Evolutionary conservation across 2,888 invertebrate species (phyloP).

Genomic region (Hoplodrina blanda): DNA sequence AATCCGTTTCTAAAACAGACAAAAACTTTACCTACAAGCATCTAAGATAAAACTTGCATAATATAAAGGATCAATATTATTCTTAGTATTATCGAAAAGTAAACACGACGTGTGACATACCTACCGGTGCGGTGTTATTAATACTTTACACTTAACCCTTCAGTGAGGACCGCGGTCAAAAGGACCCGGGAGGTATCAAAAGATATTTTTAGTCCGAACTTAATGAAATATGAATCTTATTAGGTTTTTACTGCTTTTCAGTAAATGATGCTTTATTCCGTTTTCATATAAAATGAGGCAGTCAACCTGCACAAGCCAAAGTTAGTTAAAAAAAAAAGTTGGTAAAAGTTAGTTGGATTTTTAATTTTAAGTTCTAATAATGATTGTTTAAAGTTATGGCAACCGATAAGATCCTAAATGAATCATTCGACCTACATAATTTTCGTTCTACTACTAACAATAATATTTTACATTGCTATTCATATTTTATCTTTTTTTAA

Average conservation of each 20-base stretch:
- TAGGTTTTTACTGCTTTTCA: no score
- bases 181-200: slow-evolving; percentile 9
- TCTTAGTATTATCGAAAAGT: slow-evolving; percentile 56
- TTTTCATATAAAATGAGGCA: no score
- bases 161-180: not conserved
- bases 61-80: slow-evolving; percentile 26
- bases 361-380: no score
- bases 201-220: slow-evolving; percentile 11
- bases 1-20: not conserved
- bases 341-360: no score
- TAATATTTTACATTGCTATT: not conserved
- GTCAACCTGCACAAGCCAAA: no score
- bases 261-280: no score
- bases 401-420: not conserved
- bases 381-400: no score
- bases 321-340: no score
- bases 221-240: no score
- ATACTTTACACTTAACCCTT: slow-evolving; percentile 57
- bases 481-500: not conserved
- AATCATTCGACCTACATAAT: slow-evolving; percentile 2
- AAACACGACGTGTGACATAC: slow-evolving; percentile 62
- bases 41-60: slow-evolving; percentile 39
- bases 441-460: no score
- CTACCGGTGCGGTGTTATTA: slow-evolving; percentile 62
- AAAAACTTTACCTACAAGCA: not conserved